Evolutionary conservation across 2,888 invertebrate species (phyloP).

Genomic region (Amblyjoppa fuscipennis): DNA sequence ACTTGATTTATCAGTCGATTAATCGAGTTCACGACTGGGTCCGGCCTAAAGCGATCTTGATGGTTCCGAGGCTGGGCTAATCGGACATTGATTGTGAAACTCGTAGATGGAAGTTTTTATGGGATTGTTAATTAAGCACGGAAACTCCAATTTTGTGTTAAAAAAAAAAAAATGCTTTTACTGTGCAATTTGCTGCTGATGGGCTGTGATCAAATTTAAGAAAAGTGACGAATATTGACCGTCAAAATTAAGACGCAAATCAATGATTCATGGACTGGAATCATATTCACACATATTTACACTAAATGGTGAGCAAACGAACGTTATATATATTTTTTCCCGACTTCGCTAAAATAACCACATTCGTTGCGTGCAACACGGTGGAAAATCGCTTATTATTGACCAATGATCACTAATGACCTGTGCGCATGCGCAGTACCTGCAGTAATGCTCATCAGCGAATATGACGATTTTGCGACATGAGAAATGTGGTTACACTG

Average conservation of each 20-base stretch:
- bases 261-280: background rate
- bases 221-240: background rate
- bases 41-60: background rate
- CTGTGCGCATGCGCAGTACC: too few species aligned
- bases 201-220: background rate
- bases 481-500: too few species aligned
- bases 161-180: background rate
- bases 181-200: background rate
- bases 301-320: too few species aligned
- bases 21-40: background rate
- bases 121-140: background rate
- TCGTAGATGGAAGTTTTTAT: background rate
- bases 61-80: background rate
- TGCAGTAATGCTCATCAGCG: too few species aligned
- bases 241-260: background rate
- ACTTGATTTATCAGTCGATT: constrained; percentile 4
- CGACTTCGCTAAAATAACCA: too few species aligned
- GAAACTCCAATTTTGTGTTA: background rate
- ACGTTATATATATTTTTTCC: too few species aligned
- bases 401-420: too few species aligned
- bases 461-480: too few species aligned
- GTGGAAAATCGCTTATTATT: too few species aligned
- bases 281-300: too few species aligned
- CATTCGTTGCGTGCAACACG: too few species aligned
- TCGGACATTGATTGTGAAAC: background rate